Conservation (phyloP, 35 echinoderm and acorn worm genomes). For the Eucidaris tribuloides region DNA sequence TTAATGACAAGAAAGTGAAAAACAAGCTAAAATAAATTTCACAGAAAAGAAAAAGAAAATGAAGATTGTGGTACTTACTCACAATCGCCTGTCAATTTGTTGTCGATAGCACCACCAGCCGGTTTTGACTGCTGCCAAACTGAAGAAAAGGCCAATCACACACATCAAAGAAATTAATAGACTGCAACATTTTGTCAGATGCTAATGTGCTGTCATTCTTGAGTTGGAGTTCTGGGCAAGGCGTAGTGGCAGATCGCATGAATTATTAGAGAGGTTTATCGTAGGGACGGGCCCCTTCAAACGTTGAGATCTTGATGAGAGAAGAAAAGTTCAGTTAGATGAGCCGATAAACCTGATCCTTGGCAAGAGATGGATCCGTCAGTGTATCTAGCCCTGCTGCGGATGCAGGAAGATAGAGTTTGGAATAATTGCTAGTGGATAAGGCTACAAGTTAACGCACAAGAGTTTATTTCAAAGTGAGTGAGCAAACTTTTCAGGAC, state of each 20-base stretch:
- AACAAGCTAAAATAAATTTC: not conserved
- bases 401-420: not conserved
- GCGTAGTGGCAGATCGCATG: constrained; percentile 5
- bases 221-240: not conserved
- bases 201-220: not conserved
- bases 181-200: not conserved
- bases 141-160: constrained; percentile 83
- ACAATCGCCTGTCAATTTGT: constrained; percentile 99
- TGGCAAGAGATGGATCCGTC: not conserved
- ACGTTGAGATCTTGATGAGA: not conserved
- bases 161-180: constrained; percentile 31
- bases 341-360: too few species aligned
- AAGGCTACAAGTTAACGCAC: not conserved
- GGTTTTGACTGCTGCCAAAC: constrained; percentile 74
- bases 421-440: not conserved
- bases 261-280: not conserved
- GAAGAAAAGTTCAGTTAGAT: not conserved
- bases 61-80: constrained; percentile 52
- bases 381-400: not conserved
- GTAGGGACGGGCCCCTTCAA: not conserved
- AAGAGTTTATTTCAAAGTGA: not conserved
- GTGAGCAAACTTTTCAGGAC: not conserved
- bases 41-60: constrained; percentile 3
- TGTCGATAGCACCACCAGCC: constrained; percentile 91
- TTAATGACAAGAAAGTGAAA: too few species aligned